phyloP scores from a whole-genome alignment of 2,888 invertebrate species.

The Helicoverpa assulta region DNA sequence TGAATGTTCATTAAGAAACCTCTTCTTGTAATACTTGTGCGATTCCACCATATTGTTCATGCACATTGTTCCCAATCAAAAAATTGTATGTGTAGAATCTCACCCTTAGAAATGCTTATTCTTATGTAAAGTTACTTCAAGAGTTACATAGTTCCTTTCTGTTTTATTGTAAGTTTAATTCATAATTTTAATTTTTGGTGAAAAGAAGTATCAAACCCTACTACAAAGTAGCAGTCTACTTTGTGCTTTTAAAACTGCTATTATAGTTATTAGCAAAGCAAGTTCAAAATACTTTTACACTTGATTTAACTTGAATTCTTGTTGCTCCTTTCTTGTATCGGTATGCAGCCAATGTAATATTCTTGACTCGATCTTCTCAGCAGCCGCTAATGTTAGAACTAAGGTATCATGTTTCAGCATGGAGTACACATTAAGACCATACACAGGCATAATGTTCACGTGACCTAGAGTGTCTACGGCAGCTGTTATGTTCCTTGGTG shows the following conservation, averaged over 20 bases:
- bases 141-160: background rate
- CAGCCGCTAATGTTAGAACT: slow-evolving; percentile 95
- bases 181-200: background rate
- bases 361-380: slow-evolving; percentile 95
- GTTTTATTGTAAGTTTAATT: background rate
- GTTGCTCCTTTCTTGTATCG: slow-evolving; percentile 83
- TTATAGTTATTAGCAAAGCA: background rate
- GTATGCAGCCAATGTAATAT: slow-evolving; percentile 93
- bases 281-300: slow-evolving; percentile 68
- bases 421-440: slow-evolving; percentile 98
- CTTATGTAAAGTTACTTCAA: background rate
- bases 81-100: too few relatives aligned
- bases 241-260: background rate
- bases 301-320: slow-evolving; percentile 92
- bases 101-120: too few relatives aligned
- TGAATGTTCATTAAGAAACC: too few relatives aligned
- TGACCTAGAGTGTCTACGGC: slow-evolving; percentile 95
- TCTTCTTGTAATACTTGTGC: too few relatives aligned
- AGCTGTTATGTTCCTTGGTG: slow-evolving; percentile 96
- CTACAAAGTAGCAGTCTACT: background rate
- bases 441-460: slow-evolving; percentile 98
- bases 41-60: too few relatives aligned
- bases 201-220: background rate
- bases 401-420: slow-evolving; percentile 99
- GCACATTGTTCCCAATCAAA: too few relatives aligned